These are phyloP conservation scores for Agrochola macilenta DNA, from an alignment of 2,888 invertebrate species.

Conservation along the genomic window DNA sequence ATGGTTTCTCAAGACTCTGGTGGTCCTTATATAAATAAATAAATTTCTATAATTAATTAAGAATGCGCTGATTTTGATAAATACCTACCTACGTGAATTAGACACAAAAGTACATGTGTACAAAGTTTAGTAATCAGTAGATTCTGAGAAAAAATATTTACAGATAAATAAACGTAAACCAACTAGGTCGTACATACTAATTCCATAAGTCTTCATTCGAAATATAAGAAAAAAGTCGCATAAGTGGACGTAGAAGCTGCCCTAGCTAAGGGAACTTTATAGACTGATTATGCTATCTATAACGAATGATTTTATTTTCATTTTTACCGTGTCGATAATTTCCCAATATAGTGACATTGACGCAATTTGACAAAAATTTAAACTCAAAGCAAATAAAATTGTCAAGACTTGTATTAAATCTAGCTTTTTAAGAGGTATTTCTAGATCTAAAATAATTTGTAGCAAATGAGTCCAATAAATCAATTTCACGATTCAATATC, in stretches of 20 bases:
- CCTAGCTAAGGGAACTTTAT: background rate
- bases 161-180: background rate
- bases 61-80: background rate
- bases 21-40: no score
- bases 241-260: no score
- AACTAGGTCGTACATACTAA: no score
- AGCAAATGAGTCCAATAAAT: slow-evolving; percentile 54
- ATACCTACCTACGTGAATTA: background rate
- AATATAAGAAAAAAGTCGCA: background rate
- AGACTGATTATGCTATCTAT: no score
- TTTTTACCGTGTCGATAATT: background rate
- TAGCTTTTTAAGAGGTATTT: slow-evolving; percentile 19
- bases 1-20: no score
- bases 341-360: background rate
- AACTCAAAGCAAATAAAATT: slow-evolving; percentile 29
- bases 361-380: slow-evolving; percentile 10
- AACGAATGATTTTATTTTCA: background rate
- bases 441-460: slow-evolving; percentile 38
- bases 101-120: background rate
- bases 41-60: background rate
- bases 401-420: slow-evolving; percentile 31
- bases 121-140: background rate
- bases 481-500: slow-evolving; percentile 39
- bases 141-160: background rate
- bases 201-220: background rate